A percentile compares a stretch with the other conserved stretches of the same genome.
Conservation (phyloP, 2,888 invertebrate genomes). For the Orthonevra nobilis region DNA sequence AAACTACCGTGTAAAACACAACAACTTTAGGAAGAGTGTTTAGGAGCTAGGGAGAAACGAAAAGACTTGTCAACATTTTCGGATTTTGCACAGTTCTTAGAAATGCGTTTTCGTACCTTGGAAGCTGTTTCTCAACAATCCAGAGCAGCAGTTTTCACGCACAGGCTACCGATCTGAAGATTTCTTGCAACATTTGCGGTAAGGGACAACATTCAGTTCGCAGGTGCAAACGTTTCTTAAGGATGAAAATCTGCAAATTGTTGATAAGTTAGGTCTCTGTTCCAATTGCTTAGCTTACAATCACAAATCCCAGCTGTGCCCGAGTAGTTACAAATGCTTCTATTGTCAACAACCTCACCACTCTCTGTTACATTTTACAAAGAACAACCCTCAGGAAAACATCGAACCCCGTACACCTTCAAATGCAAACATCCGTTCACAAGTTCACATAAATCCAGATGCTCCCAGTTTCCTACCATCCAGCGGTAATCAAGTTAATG, state of each 20-base stretch:
- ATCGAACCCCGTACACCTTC: too few relatives aligned
- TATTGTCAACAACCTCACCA: constrained; percentile 9
- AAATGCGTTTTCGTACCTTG: too few relatives aligned
- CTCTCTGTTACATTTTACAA: neutral
- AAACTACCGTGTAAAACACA: too few relatives aligned
- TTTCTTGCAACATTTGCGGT: neutral
- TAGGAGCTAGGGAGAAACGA: too few relatives aligned
- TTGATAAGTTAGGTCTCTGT: neutral
- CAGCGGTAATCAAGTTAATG: neutral
- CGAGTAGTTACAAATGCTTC: neutral
- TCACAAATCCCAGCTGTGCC: neutral
- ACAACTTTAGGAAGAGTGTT: too few relatives aligned
- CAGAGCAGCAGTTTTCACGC: neutral
- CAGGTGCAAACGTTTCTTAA: neutral
- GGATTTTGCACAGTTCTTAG: too few relatives aligned
- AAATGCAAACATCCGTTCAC: too few relatives aligned
- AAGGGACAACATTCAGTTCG: neutral
- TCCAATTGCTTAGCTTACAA: neutral
- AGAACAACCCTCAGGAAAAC: too few relatives aligned
- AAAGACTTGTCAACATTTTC: too few relatives aligned
- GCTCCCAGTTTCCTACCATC: too few relatives aligned
- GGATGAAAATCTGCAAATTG: neutral
- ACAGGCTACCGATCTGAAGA: neutral
- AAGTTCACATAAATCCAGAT: too few relatives aligned
- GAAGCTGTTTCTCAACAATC: too few relatives aligned